Conservation (phyloP, 2,888 invertebrate species). For the Heliothis peltigera region DNA sequence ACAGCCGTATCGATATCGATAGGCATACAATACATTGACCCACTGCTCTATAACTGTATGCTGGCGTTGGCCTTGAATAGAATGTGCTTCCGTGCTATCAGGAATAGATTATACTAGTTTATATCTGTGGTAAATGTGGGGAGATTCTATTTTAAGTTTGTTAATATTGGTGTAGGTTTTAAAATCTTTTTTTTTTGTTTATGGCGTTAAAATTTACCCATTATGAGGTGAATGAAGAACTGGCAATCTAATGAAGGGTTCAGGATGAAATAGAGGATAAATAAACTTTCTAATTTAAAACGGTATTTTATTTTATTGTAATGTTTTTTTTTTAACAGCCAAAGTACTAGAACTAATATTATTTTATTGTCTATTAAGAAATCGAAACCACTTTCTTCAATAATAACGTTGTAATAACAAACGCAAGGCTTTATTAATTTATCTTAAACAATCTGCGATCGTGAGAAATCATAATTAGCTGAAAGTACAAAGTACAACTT, state of each 20-base stretch:
- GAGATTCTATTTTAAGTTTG: not conserved
- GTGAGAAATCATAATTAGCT: conserved; percentile 1
- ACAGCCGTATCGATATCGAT: conserved; percentile 30
- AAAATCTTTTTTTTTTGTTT: too few species aligned
- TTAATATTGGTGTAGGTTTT: not conserved
- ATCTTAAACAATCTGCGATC: not conserved
- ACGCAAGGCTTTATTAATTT: not conserved
- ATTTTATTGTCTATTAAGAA: too few species aligned
- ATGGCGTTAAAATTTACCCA: too few species aligned
- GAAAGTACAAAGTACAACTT: not conserved
- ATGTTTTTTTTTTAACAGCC: too few species aligned
- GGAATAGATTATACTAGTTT: not conserved
- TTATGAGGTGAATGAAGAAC: too few species aligned
- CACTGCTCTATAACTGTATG: conserved; percentile 28
- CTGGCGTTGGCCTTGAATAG: conserved; percentile 49
- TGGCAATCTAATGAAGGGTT: too few species aligned
- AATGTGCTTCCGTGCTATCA: not conserved
- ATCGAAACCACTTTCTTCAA: not conserved
- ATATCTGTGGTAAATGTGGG: too few species aligned
- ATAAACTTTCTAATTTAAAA: too few species aligned
- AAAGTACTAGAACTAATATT: too few species aligned
- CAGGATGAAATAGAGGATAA: too few species aligned
- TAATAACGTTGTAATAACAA: not conserved
- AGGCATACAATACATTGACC: conserved; percentile 47
- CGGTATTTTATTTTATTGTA: too few species aligned